These are phyloP conservation scores for Archocentrus centrarchus DNA, from an alignment of 2,113 vertebrate species.

Conservation along the genomic window DNA sequence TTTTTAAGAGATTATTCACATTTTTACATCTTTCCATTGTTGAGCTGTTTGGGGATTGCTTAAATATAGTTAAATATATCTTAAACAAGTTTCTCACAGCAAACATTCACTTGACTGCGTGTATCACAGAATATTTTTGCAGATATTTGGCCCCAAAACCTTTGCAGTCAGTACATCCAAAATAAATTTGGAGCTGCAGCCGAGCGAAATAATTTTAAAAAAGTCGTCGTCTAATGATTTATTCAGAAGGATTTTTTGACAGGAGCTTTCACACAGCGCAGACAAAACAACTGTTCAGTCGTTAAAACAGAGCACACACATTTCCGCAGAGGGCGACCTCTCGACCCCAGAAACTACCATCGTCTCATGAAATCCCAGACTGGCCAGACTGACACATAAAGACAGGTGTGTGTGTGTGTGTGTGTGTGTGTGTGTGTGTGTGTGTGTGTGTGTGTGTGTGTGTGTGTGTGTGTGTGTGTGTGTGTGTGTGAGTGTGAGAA, in stretches of 20 bases:
- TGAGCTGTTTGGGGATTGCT: constrained; percentile 2
- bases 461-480: too few relatives aligned
- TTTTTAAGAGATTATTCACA: constrained; percentile 12
- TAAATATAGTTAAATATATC: constrained; percentile 31
- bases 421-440: too few relatives aligned
- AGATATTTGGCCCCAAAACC: constrained; percentile 64
- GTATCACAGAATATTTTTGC: constrained; percentile 59
- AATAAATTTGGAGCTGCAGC: constrained; percentile 61
- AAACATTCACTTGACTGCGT: constrained; percentile 46
- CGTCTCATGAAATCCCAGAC: constrained; percentile 24
- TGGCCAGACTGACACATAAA: constrained; percentile 46
- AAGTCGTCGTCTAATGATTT: constrained; percentile 38
- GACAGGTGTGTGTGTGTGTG: constrained; percentile 63
- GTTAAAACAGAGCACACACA: constrained; percentile 18
- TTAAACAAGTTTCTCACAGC: constrained; percentile 35
- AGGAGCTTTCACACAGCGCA: constrained; percentile 21
- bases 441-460: too few relatives aligned
- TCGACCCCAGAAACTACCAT: constrained; percentile 19
- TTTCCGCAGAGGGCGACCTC: constrained; percentile 45
- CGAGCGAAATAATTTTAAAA: constrained; percentile 22
- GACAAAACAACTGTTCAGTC: constrained; percentile 66
- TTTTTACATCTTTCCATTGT: constrained; percentile 35
- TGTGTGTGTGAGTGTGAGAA: constrained; percentile 61
- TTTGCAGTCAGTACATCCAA: constrained; percentile 46
- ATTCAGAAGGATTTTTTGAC: constrained; percentile 38